These are phyloP conservation scores for Apomyelois bistriatella DNA, from an alignment of 2,888 invertebrate genomes.

Conservation along the genomic window DNA sequence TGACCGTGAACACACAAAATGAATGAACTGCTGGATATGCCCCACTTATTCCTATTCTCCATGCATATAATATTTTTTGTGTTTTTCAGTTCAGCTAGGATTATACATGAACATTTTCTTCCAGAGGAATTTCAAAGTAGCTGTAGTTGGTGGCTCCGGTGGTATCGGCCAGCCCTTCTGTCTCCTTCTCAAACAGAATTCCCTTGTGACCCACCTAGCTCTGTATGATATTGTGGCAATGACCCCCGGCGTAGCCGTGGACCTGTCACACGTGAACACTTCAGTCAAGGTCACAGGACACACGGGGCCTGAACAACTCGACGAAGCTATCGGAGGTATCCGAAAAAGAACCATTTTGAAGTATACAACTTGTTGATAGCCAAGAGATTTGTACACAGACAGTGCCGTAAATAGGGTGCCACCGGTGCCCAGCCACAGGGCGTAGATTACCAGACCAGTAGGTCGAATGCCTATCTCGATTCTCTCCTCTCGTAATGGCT, in stretches of 20 bases:
- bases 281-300: constrained; percentile 87
- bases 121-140: constrained; percentile 93
- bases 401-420: too few species aligned
- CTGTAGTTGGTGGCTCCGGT: constrained; percentile 97
- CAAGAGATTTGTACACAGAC: too few species aligned
- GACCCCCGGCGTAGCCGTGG: constrained; percentile 97
- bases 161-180: constrained; percentile 99
- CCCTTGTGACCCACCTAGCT: constrained; percentile 89
- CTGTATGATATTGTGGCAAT: constrained; percentile 93
- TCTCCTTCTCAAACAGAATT: constrained; percentile 93
- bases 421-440: too few species aligned
- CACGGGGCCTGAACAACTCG: constrained; percentile 88
- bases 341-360: constrained; percentile 15
- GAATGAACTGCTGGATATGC: too few species aligned
- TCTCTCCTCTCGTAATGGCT: too few species aligned
- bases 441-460: too few species aligned
- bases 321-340: constrained; percentile 85
- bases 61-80: too few species aligned
- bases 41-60: too few species aligned
- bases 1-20: too few species aligned
- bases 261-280: constrained; percentile 98
- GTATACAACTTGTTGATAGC: background rate
- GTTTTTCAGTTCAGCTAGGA: too few species aligned
- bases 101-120: constrained; percentile 20
- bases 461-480: too few species aligned